A percentile compares a stretch with the other conserved stretches of the same genome.
Evolutionary conservation across 1,140 invertebrate genomes (phyloP).

Genomic region (Drosophila rufa): DNA sequence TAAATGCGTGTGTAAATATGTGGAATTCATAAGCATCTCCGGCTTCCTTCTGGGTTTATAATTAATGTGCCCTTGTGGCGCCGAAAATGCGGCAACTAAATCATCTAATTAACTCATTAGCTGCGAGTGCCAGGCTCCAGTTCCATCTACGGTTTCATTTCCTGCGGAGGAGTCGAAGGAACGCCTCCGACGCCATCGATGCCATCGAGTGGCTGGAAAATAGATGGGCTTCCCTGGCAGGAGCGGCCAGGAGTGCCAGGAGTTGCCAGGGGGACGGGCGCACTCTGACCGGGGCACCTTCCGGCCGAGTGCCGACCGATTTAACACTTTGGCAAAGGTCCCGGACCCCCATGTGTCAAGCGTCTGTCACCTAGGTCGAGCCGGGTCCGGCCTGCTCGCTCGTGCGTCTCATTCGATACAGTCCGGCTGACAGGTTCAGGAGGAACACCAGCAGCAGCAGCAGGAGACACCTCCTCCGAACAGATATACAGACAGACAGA

Average conservation of each 20-base stretch:
- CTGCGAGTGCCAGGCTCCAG: conserved; percentile 32
- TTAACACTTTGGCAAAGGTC: conserved; percentile 59
- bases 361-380: conserved; percentile 61
- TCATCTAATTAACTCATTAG: conserved; percentile 80
- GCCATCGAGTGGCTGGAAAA: conserved; percentile 22
- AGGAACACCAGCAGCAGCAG: background rate
- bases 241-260: conserved; percentile 10
- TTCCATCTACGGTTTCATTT: conserved; percentile 11
- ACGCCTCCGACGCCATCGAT: conserved; percentile 6
- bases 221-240: conserved; percentile 18
- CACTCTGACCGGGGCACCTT: conserved; percentile 15
- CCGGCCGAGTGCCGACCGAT: conserved; percentile 55
- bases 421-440: conserved; percentile 18
- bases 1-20: conserved; percentile 37
- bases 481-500: conserved; percentile 8
- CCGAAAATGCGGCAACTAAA: conserved; percentile 64
- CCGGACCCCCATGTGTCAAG: conserved; percentile 70
- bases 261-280: conserved; percentile 18
- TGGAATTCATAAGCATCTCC: conserved; percentile 50
- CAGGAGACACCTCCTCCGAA: background rate
- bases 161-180: background rate
- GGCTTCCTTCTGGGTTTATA: conserved; percentile 33
- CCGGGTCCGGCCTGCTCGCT: conserved; percentile 53
- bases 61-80: conserved; percentile 65
- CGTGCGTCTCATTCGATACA: conserved; percentile 72